phyloP scores from a whole-genome alignment of 2,797 vertebrate genomes.

The Cacajao melanocephalus region DNA sequence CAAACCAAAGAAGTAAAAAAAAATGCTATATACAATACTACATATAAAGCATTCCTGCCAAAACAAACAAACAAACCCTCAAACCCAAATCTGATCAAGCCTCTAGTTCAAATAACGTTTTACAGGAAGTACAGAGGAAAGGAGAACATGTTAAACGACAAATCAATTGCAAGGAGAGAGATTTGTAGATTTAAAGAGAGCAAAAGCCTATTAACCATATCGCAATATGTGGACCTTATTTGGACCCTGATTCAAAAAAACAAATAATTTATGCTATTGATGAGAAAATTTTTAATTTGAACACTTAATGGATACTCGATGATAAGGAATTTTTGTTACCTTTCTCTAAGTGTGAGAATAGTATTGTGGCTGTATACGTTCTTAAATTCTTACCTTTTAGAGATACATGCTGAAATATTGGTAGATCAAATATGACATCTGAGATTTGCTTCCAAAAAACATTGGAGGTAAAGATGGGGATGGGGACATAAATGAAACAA shows the following conservation, averaged over 20 bases:
- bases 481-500: background rate
- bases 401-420: background rate
- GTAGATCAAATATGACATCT: background rate
- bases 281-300: slow-evolving; percentile 23
- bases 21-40: background rate
- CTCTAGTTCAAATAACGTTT: background rate
- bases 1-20: background rate
- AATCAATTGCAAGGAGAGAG: slow-evolving; percentile 10
- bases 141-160: background rate
- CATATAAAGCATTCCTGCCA: background rate
- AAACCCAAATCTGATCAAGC: slow-evolving; percentile 14
- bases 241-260: background rate
- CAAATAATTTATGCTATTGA: background rate
- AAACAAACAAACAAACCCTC: background rate
- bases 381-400: background rate
- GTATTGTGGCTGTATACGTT: background rate
- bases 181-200: slow-evolving; percentile 24
- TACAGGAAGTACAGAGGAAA: background rate
- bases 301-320: background rate
- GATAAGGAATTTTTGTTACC: background rate
- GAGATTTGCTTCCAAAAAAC: background rate
- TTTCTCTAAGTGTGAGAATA: slow-evolving; percentile 4
- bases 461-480: background rate
- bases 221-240: background rate
- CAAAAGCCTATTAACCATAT: background rate